A percentile compares a stretch with the other conserved stretches of the same genome.
Evolutionary conservation across 2,888 invertebrate species (phyloP).

Genomic region (Keiferia lycopersicella): DNA sequence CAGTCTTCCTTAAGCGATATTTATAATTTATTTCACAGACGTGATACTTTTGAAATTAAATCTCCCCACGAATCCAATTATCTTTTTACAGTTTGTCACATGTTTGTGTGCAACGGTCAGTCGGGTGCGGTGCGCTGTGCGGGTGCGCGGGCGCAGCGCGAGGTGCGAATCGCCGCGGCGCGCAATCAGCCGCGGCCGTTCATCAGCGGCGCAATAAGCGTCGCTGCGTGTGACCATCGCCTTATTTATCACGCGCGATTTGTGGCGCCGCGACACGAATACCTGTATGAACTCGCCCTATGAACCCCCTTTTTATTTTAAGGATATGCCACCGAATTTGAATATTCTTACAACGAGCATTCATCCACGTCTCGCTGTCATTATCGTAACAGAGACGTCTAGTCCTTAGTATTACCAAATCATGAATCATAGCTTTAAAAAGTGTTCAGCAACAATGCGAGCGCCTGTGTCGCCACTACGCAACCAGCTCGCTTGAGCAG

Average conservation of each 20-base stretch:
- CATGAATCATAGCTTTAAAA: slow-evolving; percentile 24
- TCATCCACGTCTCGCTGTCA: slow-evolving; percentile 4
- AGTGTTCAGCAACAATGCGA: slow-evolving; percentile 25
- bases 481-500: slow-evolving; percentile 59
- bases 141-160: slow-evolving; percentile 43
- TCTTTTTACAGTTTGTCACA: slow-evolving; percentile 29
- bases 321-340: slow-evolving; percentile 20
- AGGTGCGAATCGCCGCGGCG: slow-evolving; percentile 43
- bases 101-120: slow-evolving; percentile 23
- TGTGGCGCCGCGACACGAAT: slow-evolving; percentile 66
- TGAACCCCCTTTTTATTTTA: background rate
- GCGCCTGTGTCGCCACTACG: slow-evolving; percentile 29
- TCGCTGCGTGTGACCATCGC: slow-evolving; percentile 70
- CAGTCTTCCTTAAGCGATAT: slow-evolving; percentile 21
- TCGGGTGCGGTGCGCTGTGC: slow-evolving; percentile 42
- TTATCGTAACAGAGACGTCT: slow-evolving; percentile 6
- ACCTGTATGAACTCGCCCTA: slow-evolving; percentile 29
- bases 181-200: slow-evolving; percentile 55
- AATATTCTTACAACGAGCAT: slow-evolving; percentile 5
- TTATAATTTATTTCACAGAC: slow-evolving; percentile 8
- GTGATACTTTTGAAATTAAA: slow-evolving; percentile 9
- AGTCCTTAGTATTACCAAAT: slow-evolving; percentile 22
- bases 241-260: slow-evolving; percentile 68
- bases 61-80: slow-evolving; percentile 33
- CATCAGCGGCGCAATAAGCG: slow-evolving; percentile 67